A percentile compares a stretch with the other conserved stretches of the same genome.
phyloP scores from a whole-genome alignment of 1,140 invertebrate genomes.

The Eumaeus atala region DNA sequence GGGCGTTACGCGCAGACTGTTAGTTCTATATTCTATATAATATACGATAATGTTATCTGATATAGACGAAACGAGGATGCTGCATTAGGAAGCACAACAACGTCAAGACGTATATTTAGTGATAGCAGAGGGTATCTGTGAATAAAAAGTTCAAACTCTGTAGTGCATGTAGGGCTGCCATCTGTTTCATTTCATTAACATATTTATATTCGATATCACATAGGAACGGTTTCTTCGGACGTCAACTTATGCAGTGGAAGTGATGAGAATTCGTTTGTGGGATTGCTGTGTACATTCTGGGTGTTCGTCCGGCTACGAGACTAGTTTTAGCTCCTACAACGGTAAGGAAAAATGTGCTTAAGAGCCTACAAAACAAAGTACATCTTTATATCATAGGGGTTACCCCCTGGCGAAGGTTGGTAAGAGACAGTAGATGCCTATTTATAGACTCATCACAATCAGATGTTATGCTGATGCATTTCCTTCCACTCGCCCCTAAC shows the following conservation, averaged over 20 bases:
- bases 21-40: no score
- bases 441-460: no score
- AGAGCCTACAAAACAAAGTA: no score
- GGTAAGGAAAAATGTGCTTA: no score
- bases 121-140: conserved; percentile 27
- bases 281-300: not conserved
- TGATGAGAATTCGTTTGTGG: no score
- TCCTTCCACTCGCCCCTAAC: no score
- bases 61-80: conserved; percentile 8
- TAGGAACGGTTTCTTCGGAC: not conserved
- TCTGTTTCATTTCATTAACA: not conserved
- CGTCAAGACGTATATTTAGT: conserved; percentile 17
- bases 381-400: no score
- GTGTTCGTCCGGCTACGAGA: not conserved
- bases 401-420: no score
- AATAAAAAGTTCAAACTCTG: conserved; percentile 21
- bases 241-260: not conserved
- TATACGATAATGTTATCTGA: conserved; percentile 2
- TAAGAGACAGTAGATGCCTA: no score
- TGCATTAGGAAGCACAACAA: conserved; percentile 14
- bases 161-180: not conserved
- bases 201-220: not conserved
- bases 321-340: no score
- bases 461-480: no score
- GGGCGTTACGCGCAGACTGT: no score